Conservation (phyloP, 2,113 vertebrate genomes). For the Pteronura brasiliensis region DNA sequence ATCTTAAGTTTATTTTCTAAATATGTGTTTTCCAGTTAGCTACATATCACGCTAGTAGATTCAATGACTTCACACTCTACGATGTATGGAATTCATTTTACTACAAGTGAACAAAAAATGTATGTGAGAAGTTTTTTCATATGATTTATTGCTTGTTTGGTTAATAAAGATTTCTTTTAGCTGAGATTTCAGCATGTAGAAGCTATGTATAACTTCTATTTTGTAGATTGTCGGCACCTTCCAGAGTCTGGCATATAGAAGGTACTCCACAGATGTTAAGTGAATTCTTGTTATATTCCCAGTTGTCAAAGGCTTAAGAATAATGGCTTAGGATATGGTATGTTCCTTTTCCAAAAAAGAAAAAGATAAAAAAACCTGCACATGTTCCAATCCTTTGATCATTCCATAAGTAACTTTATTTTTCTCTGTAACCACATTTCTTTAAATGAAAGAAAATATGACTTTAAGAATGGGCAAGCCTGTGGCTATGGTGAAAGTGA, state of each 20-base stretch:
- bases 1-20: constrained; percentile 50
- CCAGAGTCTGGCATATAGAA: constrained; percentile 58
- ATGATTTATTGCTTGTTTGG: constrained; percentile 48
- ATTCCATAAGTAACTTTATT: constrained; percentile 16
- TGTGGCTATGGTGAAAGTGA: neutral
- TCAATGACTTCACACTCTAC: neutral
- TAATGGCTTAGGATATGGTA: constrained; percentile 37
- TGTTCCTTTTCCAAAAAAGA: constrained; percentile 52
- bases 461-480: neutral
- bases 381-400: constrained; percentile 20
- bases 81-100: constrained; percentile 24
- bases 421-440: neutral
- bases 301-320: constrained; percentile 61
- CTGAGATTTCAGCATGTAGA: constrained; percentile 37
- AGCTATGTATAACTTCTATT: constrained; percentile 26
- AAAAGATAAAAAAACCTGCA: constrained; percentile 26
- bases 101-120: constrained; percentile 28
- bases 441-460: neutral
- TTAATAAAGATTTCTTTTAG: constrained; percentile 32
- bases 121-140: neutral
- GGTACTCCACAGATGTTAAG: constrained; percentile 67
- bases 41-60: neutral
- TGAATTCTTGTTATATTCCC: constrained; percentile 61
- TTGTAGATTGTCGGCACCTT: constrained; percentile 49
- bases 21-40: constrained; percentile 24